Conservation (phyloP, 2,888 invertebrate species). For the Blomia tropicalis region DNA sequence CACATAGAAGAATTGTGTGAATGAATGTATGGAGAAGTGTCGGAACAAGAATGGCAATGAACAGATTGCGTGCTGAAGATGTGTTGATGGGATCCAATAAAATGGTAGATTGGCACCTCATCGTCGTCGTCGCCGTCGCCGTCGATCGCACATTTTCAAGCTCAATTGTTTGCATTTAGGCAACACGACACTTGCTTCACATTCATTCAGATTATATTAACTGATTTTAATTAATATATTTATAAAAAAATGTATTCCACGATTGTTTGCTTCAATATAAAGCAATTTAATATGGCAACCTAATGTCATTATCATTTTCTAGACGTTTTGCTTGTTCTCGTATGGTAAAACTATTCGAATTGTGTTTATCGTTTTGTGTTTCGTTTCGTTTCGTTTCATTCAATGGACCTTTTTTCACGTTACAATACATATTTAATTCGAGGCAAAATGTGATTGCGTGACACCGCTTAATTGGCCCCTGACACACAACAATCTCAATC, state of each 20-base stretch:
- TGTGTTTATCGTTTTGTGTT: no score
- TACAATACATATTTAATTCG: neutral
- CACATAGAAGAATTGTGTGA: no score
- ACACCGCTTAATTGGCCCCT: neutral
- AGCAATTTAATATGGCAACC: slow-evolving; percentile 11
- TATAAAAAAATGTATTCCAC: no score
- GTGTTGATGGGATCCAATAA: no score
- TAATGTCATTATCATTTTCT: slow-evolving; percentile 8
- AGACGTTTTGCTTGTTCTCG: slow-evolving; percentile 1
- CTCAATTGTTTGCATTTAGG: no score
- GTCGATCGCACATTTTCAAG: neutral
- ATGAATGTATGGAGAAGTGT: neutral
- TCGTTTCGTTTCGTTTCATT: neutral
- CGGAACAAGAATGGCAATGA: neutral
- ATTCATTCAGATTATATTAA: no score
- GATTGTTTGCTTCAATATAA: no score
- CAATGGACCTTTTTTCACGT: neutral
- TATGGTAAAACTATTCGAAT: no score
- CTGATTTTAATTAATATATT: slow-evolving; percentile 1
- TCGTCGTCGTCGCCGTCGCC: neutral
- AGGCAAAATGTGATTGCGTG: neutral
- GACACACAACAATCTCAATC: no score
- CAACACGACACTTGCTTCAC: no score
- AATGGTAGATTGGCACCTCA: slow-evolving; percentile 12
- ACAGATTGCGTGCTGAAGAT: slow-evolving; percentile 5